Conservation (phyloP, 2,888 invertebrate genomes). For the Cordylochernes scorpioides region DNA sequence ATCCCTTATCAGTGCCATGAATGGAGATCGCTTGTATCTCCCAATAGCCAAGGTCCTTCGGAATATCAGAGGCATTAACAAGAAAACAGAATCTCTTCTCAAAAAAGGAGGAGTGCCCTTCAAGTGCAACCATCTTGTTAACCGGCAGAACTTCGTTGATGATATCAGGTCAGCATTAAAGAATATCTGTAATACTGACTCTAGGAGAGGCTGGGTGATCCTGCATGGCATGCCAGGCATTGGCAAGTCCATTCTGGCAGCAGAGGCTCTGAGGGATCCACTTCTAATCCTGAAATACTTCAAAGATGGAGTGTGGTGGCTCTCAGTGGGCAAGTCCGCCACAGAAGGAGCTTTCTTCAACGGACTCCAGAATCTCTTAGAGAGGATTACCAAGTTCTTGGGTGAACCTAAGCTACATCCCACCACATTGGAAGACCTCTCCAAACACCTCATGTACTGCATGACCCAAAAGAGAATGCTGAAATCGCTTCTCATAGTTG, state of each 20-base stretch:
- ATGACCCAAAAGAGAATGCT: constrained; percentile 2
- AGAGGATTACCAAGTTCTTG: too few species aligned
- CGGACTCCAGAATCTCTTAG: constrained; percentile 7
- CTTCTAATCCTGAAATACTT: constrained; percentile 15
- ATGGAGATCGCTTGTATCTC: constrained; percentile 5
- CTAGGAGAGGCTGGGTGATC: constrained; percentile 10
- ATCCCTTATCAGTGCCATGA: constrained; percentile 6
- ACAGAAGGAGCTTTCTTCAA: constrained; percentile 7
- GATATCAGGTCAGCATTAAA: constrained; percentile 27
- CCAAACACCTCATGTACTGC: constrained; percentile 7
- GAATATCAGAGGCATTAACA: background rate
- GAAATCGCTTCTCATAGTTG: constrained; percentile 27
- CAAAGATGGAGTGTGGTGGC: constrained; percentile 26
- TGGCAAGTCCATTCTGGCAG: constrained; percentile 40
- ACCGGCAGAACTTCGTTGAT: constrained; percentile 23
- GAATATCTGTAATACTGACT: constrained; percentile 19
- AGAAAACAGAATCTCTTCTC: background rate
- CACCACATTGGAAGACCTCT: too few species aligned
- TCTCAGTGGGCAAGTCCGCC: constrained; percentile 22
- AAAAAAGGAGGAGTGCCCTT: constrained; percentile 10
- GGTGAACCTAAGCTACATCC: too few species aligned
- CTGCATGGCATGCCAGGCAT: constrained; percentile 44
- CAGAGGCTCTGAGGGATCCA: constrained; percentile 18
- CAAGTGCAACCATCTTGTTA: constrained; percentile 5
- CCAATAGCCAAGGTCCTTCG: constrained; percentile 6